phyloP scores from a whole-genome alignment of 2,797 vertebrate genomes.

The Melanotaenia pygmaea region DNA sequence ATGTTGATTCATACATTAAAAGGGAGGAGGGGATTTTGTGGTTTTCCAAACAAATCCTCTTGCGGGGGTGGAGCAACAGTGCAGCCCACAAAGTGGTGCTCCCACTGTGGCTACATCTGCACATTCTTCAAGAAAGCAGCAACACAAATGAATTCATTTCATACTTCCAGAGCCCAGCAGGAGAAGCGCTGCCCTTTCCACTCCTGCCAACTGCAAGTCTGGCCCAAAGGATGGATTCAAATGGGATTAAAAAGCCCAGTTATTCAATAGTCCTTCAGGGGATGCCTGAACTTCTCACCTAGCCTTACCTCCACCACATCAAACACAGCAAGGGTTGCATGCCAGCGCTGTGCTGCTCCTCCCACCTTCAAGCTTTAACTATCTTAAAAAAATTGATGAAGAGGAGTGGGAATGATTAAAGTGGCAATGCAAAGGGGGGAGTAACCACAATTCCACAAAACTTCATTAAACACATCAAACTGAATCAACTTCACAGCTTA shows the following conservation, averaged over 20 bases:
- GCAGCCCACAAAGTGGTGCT: slow-evolving; percentile 47
- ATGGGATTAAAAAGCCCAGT: slow-evolving; percentile 43
- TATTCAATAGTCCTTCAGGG: slow-evolving; percentile 42
- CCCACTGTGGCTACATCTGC: slow-evolving; percentile 72
- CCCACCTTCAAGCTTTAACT: slow-evolving; percentile 18
- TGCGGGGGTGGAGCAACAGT: slow-evolving; percentile 29
- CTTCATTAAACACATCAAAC: slow-evolving; percentile 69
- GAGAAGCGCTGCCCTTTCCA: slow-evolving; percentile 52
- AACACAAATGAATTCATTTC: slow-evolving; percentile 63
- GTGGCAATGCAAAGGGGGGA: slow-evolving; percentile 33
- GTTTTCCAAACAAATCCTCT: slow-evolving; percentile 65
- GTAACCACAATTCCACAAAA: slow-evolving; percentile 45
- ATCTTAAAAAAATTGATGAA: slow-evolving; percentile 29
- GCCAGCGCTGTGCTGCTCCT: slow-evolving; percentile 15
- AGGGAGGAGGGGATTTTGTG: slow-evolving; percentile 41
- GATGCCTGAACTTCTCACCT: slow-evolving; percentile 56
- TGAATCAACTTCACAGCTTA: slow-evolving; percentile 68
- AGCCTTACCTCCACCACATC: slow-evolving; percentile 42
- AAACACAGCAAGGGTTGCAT: slow-evolving; percentile 39
- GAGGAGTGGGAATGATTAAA: slow-evolving; percentile 58
- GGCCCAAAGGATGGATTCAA: slow-evolving; percentile 36
- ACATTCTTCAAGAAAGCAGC: slow-evolving; percentile 64
- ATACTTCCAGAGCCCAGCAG: slow-evolving; percentile 66
- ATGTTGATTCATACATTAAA: slow-evolving; percentile 52
- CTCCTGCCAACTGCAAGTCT: slow-evolving; percentile 52